Base-by-base conservation (phyloP, 2,797 vertebrate species). In the Triplophysa yarkandensis region DNA sequence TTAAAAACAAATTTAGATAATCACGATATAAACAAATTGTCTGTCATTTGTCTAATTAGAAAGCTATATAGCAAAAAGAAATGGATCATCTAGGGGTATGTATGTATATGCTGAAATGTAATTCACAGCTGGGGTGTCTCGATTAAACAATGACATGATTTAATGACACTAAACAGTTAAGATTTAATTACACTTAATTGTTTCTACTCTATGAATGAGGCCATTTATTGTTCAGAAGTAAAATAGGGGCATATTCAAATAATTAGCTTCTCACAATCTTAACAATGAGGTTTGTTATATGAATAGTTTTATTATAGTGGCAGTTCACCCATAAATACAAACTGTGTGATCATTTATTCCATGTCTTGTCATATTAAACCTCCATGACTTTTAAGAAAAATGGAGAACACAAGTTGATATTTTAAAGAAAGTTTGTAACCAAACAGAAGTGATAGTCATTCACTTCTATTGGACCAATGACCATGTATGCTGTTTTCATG, bases 1-100 rank as follows among this genome's bases (percentile, higher is more conserved):
- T 75, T 66, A 50, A 64, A 78, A 71, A 68, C 62, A 63, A 44
- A 78, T 66, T 69, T 61, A 23, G 23, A 64, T 46, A 48, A 72
- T 73, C 14, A 61, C 61, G 25, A 44, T 55, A 39, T 55, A 54
- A 58, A 66, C 66, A 63, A 63, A 64, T 60, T 63, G 36, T 60
- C 43, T 41, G 8, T 30, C 66, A 32, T 77, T 77, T 46, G 28
- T 72, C 30, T 52, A 68, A 68, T 72, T 68, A 50, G 23, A 71
- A 62, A 25, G 14, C 63, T 71, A 71, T 34, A 30, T 68, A 30
- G 46, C 27, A 8, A 30, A 73, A 25, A 28, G 34, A 30, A 48
- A 69, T 52, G 43, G 32, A 27, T 10, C 44, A 71, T 25, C 23
- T 70, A 52, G 21, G 43, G 16, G 52, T 30, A n/a, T 71, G 32